Percentiles rank a stretch among this genome's conserved stretches.
Evolutionary conservation across 2,113 vertebrate genomes (phyloP).

Genomic region (Ascaphus truei): DNA sequence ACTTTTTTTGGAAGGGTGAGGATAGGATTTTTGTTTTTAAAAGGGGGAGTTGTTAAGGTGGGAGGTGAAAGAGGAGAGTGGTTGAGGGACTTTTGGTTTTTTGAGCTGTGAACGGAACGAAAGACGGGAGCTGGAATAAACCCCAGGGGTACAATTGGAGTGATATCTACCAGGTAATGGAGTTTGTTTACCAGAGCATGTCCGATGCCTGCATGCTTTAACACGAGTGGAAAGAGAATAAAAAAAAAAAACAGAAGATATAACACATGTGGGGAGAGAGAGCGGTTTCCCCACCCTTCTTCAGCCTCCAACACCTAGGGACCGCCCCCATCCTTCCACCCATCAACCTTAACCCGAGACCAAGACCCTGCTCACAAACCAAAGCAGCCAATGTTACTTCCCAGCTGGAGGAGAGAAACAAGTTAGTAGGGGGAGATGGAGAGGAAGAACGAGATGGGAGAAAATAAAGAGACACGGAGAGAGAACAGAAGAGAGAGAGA

Average conservation of each 20-base stretch:
- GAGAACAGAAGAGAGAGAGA: no score
- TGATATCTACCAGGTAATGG: conserved; percentile 99
- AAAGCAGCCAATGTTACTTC: neutral
- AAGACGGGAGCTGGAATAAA: conserved; percentile 76
- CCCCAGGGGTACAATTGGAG: conserved; percentile 82
- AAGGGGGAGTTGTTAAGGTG: conserved; percentile 14
- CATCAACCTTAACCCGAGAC: neutral
- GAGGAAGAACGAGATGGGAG: neutral
- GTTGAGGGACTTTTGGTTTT: conserved; percentile 25
- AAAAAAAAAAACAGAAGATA: conserved; percentile 59
- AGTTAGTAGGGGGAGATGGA: neutral
- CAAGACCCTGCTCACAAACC: neutral
- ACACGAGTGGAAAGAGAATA: conserved; percentile 54
- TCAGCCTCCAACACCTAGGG: neutral
- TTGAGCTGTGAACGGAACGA: conserved; percentile 37
- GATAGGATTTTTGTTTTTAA: neutral
- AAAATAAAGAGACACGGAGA: no score
- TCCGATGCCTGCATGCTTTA: conserved; percentile 97
- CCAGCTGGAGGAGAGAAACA: neutral
- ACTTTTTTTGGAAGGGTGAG: conserved; percentile 29
- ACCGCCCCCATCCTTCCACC: neutral
- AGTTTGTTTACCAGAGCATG: conserved; percentile 99
- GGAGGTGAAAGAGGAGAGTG: conserved; percentile 18
- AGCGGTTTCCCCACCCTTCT: neutral
- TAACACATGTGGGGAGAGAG: conserved; percentile 37